Conservation (phyloP, 2,797 vertebrate species). For the Pseudomugil gertrudae region DNA sequence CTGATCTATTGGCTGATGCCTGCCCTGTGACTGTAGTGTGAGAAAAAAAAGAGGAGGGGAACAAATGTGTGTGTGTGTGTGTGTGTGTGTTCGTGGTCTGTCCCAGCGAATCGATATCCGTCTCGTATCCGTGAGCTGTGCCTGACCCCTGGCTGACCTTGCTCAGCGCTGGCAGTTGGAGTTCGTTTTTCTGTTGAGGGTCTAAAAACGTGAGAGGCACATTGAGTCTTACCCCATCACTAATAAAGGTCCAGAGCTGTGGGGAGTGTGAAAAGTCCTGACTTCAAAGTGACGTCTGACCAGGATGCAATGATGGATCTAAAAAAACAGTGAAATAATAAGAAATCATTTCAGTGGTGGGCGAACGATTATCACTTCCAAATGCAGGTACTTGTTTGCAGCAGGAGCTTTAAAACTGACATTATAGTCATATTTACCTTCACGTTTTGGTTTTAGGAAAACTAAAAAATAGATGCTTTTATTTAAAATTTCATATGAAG, state of each 20-base stretch:
- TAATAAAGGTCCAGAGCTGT: conserved; percentile 58
- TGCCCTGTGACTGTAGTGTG: conserved; percentile 72
- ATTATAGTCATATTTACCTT: neutral
- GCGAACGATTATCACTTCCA: neutral
- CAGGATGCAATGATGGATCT: conserved; percentile 7
- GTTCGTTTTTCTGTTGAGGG: conserved; percentile 50
- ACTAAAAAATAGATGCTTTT: neutral
- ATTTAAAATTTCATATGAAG: conserved; percentile 19
- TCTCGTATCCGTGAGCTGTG: conserved; percentile 80
- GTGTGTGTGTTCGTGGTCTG: conserved; percentile 56
- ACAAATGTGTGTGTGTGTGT: conserved; percentile 30
- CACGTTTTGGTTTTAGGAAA: conserved; percentile 16
- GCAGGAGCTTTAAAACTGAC: neutral
- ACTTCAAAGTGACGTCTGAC: conserved; percentile 49
- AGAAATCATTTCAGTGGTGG: conserved; percentile 29
- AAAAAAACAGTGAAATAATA: conserved; percentile 37
- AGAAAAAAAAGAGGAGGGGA: conserved; percentile 59
- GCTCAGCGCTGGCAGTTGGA: conserved; percentile 64
- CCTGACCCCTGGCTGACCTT: conserved; percentile 79
- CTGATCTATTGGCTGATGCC: conserved; percentile 80
- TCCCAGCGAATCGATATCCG: conserved; percentile 82
- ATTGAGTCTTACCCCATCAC: conserved; percentile 63
- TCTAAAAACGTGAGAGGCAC: conserved; percentile 70
- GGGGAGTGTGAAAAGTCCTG: conserved; percentile 50
- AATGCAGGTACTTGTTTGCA: neutral